Percentiles rank a stretch among this genome's conserved stretches.
Evolutionary conservation across 1,140 invertebrate species (phyloP).

Genomic region (Dinothrombium tinctorium): DNA sequence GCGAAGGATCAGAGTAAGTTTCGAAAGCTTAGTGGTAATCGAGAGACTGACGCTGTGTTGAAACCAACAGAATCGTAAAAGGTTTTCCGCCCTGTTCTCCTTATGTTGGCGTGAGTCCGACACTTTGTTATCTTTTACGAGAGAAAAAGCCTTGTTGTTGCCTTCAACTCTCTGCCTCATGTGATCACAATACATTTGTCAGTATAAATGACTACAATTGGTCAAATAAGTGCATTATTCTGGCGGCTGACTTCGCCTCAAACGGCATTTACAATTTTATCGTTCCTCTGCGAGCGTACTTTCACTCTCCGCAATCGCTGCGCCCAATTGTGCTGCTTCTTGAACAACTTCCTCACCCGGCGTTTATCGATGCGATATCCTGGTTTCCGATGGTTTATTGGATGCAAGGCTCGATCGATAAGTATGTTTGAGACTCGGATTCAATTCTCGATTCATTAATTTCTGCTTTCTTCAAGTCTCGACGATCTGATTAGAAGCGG

Average conservation of each 20-base stretch:
- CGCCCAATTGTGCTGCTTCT: conserved; percentile 45
- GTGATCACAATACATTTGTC: conserved; percentile 50
- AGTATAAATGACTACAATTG: conserved; percentile 69
- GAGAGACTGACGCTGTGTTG: too few species aligned
- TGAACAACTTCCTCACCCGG: conserved; percentile 46
- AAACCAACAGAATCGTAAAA: conserved; percentile 58
- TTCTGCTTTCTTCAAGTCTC: conserved; percentile 36
- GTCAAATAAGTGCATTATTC: conserved; percentile 87
- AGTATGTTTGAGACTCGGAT: conserved; percentile 20
- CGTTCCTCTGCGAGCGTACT: conserved; percentile 82
- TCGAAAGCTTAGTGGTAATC: too few species aligned
- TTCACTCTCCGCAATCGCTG: conserved; percentile 60
- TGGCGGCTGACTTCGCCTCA: conserved; percentile 84
- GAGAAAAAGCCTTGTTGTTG: conserved; percentile 90
- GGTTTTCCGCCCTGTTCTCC: conserved; percentile 89
- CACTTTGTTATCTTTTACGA: conserved; percentile 78
- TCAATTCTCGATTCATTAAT: not conserved
- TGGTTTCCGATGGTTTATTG: conserved; percentile 84
- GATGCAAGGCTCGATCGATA: conserved; percentile 84
- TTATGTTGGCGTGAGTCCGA: conserved; percentile 89
- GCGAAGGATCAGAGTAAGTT: conserved; percentile 73
- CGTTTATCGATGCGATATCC: conserved; percentile 84
- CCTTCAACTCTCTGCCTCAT: conserved; percentile 93
- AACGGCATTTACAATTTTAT: conserved; percentile 98
- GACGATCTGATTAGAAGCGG: conserved; percentile 39